phyloP scores from a whole-genome alignment of 2,888 invertebrate genomes.

The Microplitis manilae region DNA sequence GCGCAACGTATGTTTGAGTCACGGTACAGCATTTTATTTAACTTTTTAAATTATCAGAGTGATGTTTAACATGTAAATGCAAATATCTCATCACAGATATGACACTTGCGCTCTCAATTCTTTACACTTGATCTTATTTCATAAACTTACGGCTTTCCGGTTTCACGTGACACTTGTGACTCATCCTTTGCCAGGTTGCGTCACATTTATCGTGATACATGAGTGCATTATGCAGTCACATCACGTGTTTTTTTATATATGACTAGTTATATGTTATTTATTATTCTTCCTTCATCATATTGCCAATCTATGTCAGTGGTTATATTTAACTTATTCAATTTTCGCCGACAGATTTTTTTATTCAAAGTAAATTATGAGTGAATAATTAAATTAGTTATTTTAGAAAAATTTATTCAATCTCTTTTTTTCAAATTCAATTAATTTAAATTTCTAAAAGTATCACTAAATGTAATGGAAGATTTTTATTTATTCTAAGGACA shows the following conservation, averaged over 20 bases:
- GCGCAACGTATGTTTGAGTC: no score
- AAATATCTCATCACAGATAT: background rate
- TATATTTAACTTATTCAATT: background rate
- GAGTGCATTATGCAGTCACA: constrained; percentile 30
- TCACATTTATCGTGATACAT: constrained; percentile 38
- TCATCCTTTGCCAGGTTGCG: constrained; percentile 50
- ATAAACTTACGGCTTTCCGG: constrained; percentile 37
- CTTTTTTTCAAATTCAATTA: no score
- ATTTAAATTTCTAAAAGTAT: no score
- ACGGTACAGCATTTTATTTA: no score
- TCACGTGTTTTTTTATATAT: background rate
- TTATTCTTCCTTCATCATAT: no score
- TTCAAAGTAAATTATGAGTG: background rate
- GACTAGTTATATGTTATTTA: background rate
- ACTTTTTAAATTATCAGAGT: background rate
- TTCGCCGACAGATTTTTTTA: background rate
- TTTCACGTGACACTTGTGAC: constrained; percentile 46
- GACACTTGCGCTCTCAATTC: constrained; percentile 18
- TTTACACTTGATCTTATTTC: constrained; percentile 40
- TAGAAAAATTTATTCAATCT: no score
- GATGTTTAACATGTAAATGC: background rate
- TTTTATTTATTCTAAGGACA: background rate
- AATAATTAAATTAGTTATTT: background rate
- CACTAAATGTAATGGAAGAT: no score
- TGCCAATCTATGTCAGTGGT: background rate